phyloP scores from a whole-genome alignment of 1,140 invertebrate species.

The Leptonema lineaticorne region DNA sequence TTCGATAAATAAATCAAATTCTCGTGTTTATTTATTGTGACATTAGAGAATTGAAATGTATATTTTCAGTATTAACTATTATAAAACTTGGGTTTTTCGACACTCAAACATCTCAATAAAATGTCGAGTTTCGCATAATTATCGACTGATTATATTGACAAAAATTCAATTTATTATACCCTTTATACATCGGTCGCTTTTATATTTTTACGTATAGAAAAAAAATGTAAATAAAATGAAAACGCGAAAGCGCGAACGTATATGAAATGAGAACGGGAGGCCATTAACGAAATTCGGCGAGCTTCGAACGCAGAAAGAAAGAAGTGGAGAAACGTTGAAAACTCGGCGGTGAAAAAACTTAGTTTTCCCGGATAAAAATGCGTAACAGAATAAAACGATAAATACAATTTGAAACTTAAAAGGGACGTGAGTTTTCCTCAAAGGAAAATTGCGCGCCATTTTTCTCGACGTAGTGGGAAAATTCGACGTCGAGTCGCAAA shows the following conservation, averaged over 20 bases:
- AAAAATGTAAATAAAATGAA: slow-evolving; percentile 16
- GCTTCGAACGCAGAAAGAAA: too few relatives aligned
- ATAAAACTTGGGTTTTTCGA: too few relatives aligned
- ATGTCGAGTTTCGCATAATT: neutral
- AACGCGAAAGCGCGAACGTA: neutral
- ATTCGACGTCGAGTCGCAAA: slow-evolving; percentile 39
- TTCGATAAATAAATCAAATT: too few relatives aligned
- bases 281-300: slow-evolving; percentile 21
- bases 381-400: slow-evolving; percentile 43
- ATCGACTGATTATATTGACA: neutral
- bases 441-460: slow-evolving; percentile 40
- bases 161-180: too few relatives aligned
- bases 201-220: too few relatives aligned
- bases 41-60: too few relatives aligned
- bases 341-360: slow-evolving; percentile 38
- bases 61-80: too few relatives aligned
- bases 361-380: slow-evolving; percentile 37
- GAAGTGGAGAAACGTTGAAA: too few relatives aligned
- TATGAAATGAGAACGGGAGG: neutral
- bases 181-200: too few relatives aligned
- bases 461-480: slow-evolving; percentile 39
- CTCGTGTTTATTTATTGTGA: too few relatives aligned
- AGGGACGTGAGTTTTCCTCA: slow-evolving; percentile 37
- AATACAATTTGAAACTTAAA: slow-evolving; percentile 42
- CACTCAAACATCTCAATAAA: neutral